Evolutionary conservation across 2,888 invertebrate species (phyloP).

Genomic region (Drosophila cracens): DNA sequence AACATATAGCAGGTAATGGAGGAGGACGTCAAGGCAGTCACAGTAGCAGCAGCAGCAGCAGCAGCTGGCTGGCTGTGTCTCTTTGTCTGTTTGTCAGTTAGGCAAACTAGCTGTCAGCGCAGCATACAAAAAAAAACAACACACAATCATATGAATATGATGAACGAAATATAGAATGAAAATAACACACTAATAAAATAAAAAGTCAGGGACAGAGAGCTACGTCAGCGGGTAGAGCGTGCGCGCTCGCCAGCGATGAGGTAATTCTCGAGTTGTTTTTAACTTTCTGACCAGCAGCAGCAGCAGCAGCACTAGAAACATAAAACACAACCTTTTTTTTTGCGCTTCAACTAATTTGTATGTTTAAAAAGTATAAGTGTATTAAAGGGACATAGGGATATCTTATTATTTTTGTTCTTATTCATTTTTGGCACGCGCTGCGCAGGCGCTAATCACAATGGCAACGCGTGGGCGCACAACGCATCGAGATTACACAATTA

Average conservation of each 20-base stretch:
- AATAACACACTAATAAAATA: conserved; percentile 67
- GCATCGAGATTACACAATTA: conserved; percentile 66
- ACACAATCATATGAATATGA: conserved; percentile 39
- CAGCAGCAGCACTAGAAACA: conserved; percentile 8
- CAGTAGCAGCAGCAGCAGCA: conserved; percentile 43
- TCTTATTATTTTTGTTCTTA: conserved; percentile 1
- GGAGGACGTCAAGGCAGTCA: conserved; percentile 25
- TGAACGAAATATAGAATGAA: conserved; percentile 72
- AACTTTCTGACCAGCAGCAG: conserved; percentile 36
- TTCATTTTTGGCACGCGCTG: conserved; percentile 22
- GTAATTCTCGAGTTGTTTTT: conserved; percentile 70
- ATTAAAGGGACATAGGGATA: conserved; percentile 22
- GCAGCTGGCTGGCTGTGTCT: conserved; percentile 31
- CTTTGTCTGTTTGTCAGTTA: conserved; percentile 12
- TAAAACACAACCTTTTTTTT: conserved; percentile 26
- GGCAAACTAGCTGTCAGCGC: conserved; percentile 55
- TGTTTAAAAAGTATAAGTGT: background rate
- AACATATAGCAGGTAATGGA: conserved; percentile 19
- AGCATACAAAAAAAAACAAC: conserved; percentile 39
- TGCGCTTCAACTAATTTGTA: conserved; percentile 12
- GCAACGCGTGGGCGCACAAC: conserved; percentile 35
- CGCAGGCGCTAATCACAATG: conserved; percentile 64
- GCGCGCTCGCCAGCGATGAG: conserved; percentile 70
- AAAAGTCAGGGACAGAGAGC: conserved; percentile 76
- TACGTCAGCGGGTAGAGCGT: conserved; percentile 55